A percentile compares a stretch with the other conserved stretches of the same genome.
phyloP scores from a whole-genome alignment of 2,113 vertebrate genomes.

The Myotis lucifugus region DNA sequence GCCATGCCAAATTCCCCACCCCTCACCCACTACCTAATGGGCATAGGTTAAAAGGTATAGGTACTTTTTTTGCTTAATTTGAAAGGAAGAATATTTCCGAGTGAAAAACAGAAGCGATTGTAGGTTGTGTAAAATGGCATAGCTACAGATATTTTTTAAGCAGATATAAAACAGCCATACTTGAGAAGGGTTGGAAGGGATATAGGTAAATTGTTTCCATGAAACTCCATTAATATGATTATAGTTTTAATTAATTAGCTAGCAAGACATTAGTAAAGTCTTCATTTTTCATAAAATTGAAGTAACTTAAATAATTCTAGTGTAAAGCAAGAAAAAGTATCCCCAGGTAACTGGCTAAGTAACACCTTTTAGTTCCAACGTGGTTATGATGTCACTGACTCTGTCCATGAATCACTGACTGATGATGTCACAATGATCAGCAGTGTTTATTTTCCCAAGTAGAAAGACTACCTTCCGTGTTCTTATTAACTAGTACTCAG shows the following conservation, averaged over 20 bases:
- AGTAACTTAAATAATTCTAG: conserved; percentile 9
- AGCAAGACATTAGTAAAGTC: not conserved
- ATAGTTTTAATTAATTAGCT: not conserved
- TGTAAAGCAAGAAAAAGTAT: not conserved
- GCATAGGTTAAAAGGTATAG: not conserved
- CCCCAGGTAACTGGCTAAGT: not conserved
- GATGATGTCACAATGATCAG: conserved; percentile 39
- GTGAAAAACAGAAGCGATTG: not conserved
- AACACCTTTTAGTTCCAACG: not conserved
- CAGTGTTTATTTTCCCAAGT: not conserved
- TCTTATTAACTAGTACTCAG: not conserved
- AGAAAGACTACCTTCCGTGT: not conserved
- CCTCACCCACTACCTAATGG: not conserved
- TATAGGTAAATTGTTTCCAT: not conserved
- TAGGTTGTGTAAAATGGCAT: not conserved
- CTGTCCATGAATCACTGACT: conserved; percentile 38
- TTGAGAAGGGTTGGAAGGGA: not conserved
- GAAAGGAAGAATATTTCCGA: not conserved
- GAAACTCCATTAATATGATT: not conserved
- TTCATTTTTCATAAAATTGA: conserved; percentile 28
- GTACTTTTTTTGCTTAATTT: not conserved
- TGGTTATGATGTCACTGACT: conserved; percentile 69
- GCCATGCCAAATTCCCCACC: not conserved
- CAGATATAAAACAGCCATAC: not conserved
- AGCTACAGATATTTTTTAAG: not conserved